Base-by-base conservation (phyloP, 30 jellyfish, hydroid and myxozoan species). In the Rhopilema esculentum region DNA sequence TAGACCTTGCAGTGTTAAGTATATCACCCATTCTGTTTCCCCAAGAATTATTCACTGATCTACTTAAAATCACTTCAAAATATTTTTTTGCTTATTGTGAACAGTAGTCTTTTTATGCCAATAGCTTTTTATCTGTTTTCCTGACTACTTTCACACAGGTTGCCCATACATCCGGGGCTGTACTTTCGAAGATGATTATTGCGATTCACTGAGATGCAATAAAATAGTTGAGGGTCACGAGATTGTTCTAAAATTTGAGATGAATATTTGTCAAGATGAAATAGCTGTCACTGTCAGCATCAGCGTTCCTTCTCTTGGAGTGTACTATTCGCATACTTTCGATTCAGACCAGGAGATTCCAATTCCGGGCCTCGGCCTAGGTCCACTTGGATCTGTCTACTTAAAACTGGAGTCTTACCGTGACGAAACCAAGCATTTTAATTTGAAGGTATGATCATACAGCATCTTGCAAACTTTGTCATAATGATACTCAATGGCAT, bases 121-220 rank as follows among this genome's bases (percentile, higher is more conserved):
- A n/a, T n/a, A n/a, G n/a, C n/a, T n/a, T n/a, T n/a, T n/a, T n/a
- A n/a, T n/a, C n/a, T n/a, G n/a, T n/a, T n/a, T n/a, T n/a, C n/a
- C n/a, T n/a, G n/a, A n/a, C n/a, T n/a, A n/a, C n/a, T n/a, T n/a
- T n/a, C n/a, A n/a, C n/a, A 28, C 84, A 73, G 84, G 69, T 19
- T 80, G 90, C 49, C 90, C 90, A 30, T 4, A 12, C 1, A 66
- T 80, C 31, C 24, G 16, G 19, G 90, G 90, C 17, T 80, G 90
- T 72, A 66, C 53, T 12, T 80, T 67, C 23, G 62, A 29, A 22
- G 27, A 66, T 72, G 12, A 20, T 20, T 81, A 65, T 57, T 80
- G 90, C 57, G 65, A 72, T 1, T 28, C 81, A 8, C 40, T 80
- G 50, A 20, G 31, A 22, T 80, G 90, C 32, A 1, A 29, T 24